phyloP scores from a whole-genome alignment of 2,888 invertebrate genomes.

The Ophraella communa region DNA sequence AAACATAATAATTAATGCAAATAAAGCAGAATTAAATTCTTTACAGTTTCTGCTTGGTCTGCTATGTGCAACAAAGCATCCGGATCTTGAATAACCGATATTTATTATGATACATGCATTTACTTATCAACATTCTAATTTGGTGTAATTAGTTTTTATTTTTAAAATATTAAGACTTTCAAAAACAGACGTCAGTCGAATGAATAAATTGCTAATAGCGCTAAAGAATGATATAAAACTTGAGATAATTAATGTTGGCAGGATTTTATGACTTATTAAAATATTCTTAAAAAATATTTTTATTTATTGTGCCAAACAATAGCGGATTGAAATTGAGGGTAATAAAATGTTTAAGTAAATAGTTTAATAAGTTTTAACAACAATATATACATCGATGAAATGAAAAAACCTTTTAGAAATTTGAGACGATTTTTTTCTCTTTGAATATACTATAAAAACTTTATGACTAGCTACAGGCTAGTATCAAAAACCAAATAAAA shows the following conservation, averaged over 20 bases:
- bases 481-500: not conserved
- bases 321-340: not conserved
- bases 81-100: constrained; percentile 19
- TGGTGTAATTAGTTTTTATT: not conserved
- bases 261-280: too few relatives aligned
- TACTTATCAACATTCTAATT: not conserved
- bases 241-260: too few relatives aligned
- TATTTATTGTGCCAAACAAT: not conserved
- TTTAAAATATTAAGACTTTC: too few relatives aligned
- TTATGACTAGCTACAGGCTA: not conserved
- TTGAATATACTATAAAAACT: not conserved
- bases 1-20: constrained; percentile 13
- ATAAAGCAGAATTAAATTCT: constrained; percentile 9
- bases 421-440: not conserved
- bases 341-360: not conserved
- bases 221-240: too few relatives aligned
- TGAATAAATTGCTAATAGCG: too few relatives aligned
- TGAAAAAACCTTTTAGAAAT: not conserved
- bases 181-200: too few relatives aligned
- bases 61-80: constrained; percentile 12
- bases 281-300: not conserved
- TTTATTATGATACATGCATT: not conserved
- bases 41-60: constrained; percentile 19
- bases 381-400: not conserved
- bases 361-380: not conserved